Evolutionary conservation across 2,888 invertebrate species (phyloP).

Genomic region (Seira sanloemensis): DNA sequence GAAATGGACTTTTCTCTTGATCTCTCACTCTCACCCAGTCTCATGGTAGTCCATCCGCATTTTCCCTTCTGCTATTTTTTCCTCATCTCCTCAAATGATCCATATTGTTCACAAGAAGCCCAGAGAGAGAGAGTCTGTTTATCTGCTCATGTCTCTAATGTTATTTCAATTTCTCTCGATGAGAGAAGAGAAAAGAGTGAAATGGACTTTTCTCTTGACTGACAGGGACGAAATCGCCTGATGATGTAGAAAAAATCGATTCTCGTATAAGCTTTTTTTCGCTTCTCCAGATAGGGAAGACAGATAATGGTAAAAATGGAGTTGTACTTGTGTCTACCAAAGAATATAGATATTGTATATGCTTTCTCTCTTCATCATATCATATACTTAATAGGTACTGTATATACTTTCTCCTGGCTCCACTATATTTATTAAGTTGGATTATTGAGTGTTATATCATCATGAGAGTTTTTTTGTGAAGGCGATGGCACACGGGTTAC

Average conservation of each 20-base stretch:
- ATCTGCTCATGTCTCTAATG: not conserved
- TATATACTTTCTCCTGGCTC: not conserved
- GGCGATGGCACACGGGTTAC: no score
- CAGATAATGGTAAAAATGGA: not conserved
- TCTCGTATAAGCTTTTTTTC: no score
- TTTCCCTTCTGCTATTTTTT: not conserved
- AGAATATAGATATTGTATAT: not conserved
- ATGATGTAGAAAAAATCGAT: constrained; percentile 27
- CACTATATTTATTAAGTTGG: not conserved
- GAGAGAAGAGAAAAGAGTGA: not conserved
- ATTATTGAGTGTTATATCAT: not conserved
- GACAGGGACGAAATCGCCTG: constrained; percentile 12
- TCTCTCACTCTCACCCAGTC: no score
- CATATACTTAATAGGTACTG: not conserved
- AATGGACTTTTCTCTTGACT: constrained; percentile 15
- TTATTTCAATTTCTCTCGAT: not conserved
- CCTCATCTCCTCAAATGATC: not conserved
- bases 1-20: no score
- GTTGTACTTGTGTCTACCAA: not conserved
- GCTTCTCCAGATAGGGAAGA: not conserved
- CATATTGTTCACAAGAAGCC: not conserved
- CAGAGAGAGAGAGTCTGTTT: not conserved
- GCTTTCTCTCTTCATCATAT: not conserved
- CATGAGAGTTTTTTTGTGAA: no score
- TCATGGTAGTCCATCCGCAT: no score